Base-by-base conservation (phyloP, 2,113 vertebrate species). In the Herpailurus yagouaroundi region DNA sequence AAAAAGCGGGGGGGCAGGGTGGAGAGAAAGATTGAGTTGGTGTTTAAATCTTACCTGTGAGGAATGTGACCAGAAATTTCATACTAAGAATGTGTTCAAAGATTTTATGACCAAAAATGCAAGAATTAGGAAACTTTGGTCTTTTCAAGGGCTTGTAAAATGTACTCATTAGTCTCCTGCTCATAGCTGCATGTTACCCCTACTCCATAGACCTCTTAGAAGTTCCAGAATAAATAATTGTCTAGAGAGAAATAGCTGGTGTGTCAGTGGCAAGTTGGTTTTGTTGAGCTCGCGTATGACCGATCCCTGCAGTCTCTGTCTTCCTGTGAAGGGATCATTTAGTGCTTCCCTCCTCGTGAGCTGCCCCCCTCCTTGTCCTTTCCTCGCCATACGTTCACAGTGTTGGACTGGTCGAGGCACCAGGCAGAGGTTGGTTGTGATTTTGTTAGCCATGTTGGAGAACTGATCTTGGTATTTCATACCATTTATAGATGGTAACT, bases 401-500 rank as follows among this genome's bases (percentile, higher is more conserved):
- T 41, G 29, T 64, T 92, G 64, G 13, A 5, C 45, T 74, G 19
- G 36, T 23, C 1, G 13, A 83, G 21, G 15, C 80, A 83, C 23
- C 71, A 55, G 41, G 66, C 93, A 71, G 45, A 95, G 80, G 19
- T 76, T 82, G 11, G 73, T 94, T 92, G 16, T 74, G 27, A 60
- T 50, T 97, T 89, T 77, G 31, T 95, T 38, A n/a, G 14, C 77
- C 50, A 68, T 71, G 27, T 89, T 73, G 33, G 36, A 95, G 38
- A 96, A 52, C 68, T 92, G 74, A 68, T 64, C 31, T 86, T 27
- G 66, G 33, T 50, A 13, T 31, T 92, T 45, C 10, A 0, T 77
- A 66, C 63, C 45, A 33, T 64, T 96, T 12, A 77, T 74, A 69
- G 4, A 45, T 94, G 45, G 45, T 98, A 82, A 97, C 80, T 94